Evolutionary conservation across 2,113 vertebrate genomes (phyloP).

Genomic region (Alces alces): DNA sequence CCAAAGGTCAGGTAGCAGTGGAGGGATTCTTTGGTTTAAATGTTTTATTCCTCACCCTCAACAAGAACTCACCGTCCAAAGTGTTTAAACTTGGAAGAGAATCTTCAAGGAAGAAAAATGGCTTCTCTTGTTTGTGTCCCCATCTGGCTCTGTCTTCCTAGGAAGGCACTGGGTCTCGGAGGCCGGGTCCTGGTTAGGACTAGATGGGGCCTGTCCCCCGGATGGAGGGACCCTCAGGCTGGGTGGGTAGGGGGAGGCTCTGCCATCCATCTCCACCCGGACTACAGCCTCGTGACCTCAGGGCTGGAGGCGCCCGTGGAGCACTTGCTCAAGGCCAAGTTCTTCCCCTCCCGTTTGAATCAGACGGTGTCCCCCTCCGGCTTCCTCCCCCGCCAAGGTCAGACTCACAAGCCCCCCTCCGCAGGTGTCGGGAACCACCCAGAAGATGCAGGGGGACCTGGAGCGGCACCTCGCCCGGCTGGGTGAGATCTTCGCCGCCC

Average conservation of each 20-base stretch:
- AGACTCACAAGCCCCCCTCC: neutral
- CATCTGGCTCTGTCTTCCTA: neutral
- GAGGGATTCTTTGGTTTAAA: neutral
- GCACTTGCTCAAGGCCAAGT: neutral
- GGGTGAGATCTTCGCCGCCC: slow-evolving; percentile 89
- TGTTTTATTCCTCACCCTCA: neutral
- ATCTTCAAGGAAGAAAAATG: neutral
- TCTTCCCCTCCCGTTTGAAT: neutral
- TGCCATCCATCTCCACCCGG: neutral
- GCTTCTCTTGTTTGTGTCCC: neutral
- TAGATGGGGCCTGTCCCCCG: neutral
- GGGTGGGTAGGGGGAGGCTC: accelerated
- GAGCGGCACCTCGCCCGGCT: slow-evolving; percentile 88
- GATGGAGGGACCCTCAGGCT: neutral
- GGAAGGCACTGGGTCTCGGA: neutral
- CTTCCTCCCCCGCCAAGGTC: accelerated
- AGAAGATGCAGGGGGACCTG: slow-evolving; percentile 84
- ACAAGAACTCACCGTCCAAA: neutral
- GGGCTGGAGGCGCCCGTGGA: accelerated
- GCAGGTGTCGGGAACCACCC: slow-evolving; percentile 86
- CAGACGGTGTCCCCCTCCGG: neutral
- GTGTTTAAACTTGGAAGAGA: neutral
- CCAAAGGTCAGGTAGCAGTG: neutral
- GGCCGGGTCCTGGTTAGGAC: neutral
- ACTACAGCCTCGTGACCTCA: neutral